Evolutionary conservation across 2,113 vertebrate species (phyloP).

Genomic region (Sphaerodactylus townsendi): DNA sequence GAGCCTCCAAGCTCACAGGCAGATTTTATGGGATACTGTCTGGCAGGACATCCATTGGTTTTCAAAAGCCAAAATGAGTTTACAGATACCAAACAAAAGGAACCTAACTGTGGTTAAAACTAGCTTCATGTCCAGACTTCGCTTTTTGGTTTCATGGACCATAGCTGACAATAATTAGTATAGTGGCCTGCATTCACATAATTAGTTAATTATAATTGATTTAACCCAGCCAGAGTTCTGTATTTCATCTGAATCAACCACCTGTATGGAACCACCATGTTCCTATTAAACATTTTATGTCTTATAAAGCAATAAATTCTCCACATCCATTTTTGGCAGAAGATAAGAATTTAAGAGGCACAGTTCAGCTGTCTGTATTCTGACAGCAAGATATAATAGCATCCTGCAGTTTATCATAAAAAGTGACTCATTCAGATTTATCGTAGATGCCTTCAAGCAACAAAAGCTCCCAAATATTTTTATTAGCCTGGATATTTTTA

Average conservation of each 20-base stretch:
- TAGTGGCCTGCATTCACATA: too few relatives aligned
- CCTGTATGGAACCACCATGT: neutral
- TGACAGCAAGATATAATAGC: constrained; percentile 7
- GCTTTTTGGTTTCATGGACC: too few relatives aligned
- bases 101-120: too few relatives aligned
- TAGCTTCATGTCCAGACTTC: too few relatives aligned
- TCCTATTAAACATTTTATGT: constrained; percentile 14
- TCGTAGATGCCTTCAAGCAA: constrained; percentile 2
- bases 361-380: constrained; percentile 8
- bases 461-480: constrained; percentile 7
- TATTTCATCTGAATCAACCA: neutral
- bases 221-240: too few relatives aligned
- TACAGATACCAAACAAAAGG: too few relatives aligned
- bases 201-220: too few relatives aligned
- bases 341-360: constrained; percentile 10
- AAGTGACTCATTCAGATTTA: neutral
- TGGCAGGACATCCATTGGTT: too few relatives aligned
- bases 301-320: constrained; percentile 21
- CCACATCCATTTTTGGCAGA: constrained; percentile 2
- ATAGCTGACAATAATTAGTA: too few relatives aligned
- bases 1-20: too few relatives aligned
- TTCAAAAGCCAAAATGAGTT: too few relatives aligned
- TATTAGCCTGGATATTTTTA: neutral
- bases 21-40: too few relatives aligned
- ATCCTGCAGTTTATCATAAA: constrained; percentile 18